A percentile compares a stretch with the other conserved stretches of the same genome.
Evolutionary conservation across 1,140 invertebrate genomes (phyloP).

Genomic region (Asobara japonica): DNA sequence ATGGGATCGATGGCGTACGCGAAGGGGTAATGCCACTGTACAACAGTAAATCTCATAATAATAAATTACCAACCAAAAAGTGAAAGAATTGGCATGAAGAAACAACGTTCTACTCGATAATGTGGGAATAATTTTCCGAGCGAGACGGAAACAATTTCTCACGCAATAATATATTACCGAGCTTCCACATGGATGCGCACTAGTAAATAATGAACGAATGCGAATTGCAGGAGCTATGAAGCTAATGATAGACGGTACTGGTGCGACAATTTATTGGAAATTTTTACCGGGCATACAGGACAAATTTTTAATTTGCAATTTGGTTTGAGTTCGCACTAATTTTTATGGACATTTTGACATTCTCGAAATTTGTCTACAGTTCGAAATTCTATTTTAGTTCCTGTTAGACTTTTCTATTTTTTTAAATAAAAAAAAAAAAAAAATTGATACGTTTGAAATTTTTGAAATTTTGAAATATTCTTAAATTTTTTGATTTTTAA

Average conservation of each 20-base stretch:
- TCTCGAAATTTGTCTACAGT: too few species aligned
- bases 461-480: too few species aligned
- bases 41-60: background rate
- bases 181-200: background rate
- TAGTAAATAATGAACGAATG: background rate
- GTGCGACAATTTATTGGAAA: background rate
- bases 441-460: too few species aligned
- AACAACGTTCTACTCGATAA: background rate
- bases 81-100: background rate
- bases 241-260: background rate
- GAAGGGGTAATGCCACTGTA: too few species aligned
- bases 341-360: background rate
- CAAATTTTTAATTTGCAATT: too few species aligned
- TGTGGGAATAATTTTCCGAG: background rate
- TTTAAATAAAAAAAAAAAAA: too few species aligned
- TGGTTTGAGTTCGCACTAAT: too few species aligned
- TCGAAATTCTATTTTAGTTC: too few species aligned
- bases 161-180: constrained; percentile 1
- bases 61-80: background rate
- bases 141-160: constrained; percentile 3
- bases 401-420: too few species aligned
- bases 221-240: background rate
- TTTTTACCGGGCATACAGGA: too few species aligned
- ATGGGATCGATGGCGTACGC: too few species aligned
- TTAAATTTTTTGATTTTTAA: too few species aligned